Evolutionary conservation across 2,113 vertebrate genomes (phyloP).

Genomic region (Hepsetus odoe): DNA sequence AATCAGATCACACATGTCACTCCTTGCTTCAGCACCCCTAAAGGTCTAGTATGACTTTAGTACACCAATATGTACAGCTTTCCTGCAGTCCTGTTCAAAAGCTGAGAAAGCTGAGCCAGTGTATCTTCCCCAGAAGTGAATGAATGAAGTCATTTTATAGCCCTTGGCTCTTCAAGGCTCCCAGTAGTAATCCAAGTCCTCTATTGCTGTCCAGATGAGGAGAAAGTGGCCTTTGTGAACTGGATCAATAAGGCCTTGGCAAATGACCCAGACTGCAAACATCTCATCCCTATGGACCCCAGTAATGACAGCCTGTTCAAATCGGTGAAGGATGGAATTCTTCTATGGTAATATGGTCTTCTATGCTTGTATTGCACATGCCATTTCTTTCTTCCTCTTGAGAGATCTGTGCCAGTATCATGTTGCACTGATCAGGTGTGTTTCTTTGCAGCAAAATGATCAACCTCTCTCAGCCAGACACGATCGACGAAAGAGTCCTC

Average conservation of each 20-base stretch:
- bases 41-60: background rate
- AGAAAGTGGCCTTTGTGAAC: constrained; percentile 97
- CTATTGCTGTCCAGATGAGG: constrained; percentile 83
- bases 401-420: background rate
- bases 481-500: constrained; percentile 96
- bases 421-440: background rate
- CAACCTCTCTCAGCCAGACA: constrained; percentile 93
- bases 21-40: background rate
- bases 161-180: background rate
- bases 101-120: constrained; percentile 11
- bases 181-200: constrained; percentile 20
- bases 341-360: constrained; percentile 83
- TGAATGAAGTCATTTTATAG: constrained; percentile 20
- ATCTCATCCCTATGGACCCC: constrained; percentile 91
- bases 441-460: constrained; percentile 92
- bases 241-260: constrained; percentile 96
- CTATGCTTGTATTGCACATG: background rate
- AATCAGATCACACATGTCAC: background rate
- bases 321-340: constrained; percentile 90
- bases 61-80: background rate
- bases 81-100: no score
- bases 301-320: constrained; percentile 85
- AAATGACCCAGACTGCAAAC: constrained; percentile 88
- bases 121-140: background rate
- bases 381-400: background rate